phyloP scores from a whole-genome alignment of 2,113 vertebrate genomes.

The Eubucco bourcierii region DNA sequence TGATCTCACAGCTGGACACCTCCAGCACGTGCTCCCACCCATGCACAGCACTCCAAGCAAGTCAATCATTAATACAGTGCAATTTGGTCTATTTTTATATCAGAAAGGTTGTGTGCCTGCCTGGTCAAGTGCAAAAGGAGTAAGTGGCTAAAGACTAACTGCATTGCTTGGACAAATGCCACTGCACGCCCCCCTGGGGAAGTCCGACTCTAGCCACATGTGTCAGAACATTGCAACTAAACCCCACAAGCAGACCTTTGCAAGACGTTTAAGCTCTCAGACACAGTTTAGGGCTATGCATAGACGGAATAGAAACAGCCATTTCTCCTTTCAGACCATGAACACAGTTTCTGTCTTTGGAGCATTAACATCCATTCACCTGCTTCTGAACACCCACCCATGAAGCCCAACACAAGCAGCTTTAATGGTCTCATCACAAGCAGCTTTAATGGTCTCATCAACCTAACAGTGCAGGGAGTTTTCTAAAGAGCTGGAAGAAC shows the following conservation, averaged over 20 bases:
- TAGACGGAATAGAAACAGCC: not conserved
- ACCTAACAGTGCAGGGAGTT: not conserved
- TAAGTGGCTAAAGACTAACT: not conserved
- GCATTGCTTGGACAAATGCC: not conserved
- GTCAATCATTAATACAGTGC: slow-evolving; percentile 27
- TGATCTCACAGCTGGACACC: not conserved
- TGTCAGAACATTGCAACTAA: not conserved
- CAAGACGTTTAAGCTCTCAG: not conserved
- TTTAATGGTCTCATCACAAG: not conserved
- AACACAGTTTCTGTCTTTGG: not conserved
- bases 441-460: not conserved
- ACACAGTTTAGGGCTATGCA: not conserved
- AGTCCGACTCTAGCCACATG: rapidly evolving
- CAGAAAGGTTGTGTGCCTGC: not conserved
- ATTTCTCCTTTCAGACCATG: not conserved
- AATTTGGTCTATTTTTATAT: slow-evolving; percentile 4
- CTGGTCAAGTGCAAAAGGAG: not conserved
- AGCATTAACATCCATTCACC: not conserved
- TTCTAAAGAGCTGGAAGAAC: not conserved
- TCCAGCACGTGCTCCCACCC: not conserved
- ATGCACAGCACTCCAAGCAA: not conserved
- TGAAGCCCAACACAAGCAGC: not conserved
- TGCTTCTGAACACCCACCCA: not conserved
- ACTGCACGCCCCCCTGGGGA: rapidly evolving
- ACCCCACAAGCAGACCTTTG: not conserved